Conservation (phyloP, 2,888 invertebrate genomes). For the Ophion ventricosus region DNA sequence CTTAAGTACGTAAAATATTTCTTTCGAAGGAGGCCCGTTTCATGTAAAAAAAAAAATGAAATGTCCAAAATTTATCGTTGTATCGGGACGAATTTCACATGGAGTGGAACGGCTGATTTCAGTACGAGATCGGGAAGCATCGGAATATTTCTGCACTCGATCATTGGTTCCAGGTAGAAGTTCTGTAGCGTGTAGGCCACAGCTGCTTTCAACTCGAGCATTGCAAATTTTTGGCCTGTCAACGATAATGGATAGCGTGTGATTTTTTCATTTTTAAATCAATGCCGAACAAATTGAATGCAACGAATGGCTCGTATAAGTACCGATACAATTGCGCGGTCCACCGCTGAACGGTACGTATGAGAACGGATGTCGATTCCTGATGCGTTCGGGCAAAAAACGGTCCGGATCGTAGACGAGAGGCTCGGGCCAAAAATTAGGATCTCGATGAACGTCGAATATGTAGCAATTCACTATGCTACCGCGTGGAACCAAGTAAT, state of each 20-base stretch:
- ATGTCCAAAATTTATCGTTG: slow-evolving; percentile 7
- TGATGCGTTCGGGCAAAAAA: slow-evolving; percentile 85
- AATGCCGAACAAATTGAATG: slow-evolving; percentile 82
- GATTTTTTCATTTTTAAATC: neutral
- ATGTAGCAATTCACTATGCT: slow-evolving; percentile 85
- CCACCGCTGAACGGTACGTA: slow-evolving; percentile 89
- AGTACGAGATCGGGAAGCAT: slow-evolving; percentile 62
- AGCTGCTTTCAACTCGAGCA: slow-evolving; percentile 68
- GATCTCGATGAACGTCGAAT: slow-evolving; percentile 87
- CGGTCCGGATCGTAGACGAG: slow-evolving; percentile 87
- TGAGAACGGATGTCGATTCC: slow-evolving; percentile 86
- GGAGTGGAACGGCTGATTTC: slow-evolving; percentile 35
- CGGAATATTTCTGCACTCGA: slow-evolving; percentile 28
- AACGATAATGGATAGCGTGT: slow-evolving; percentile 80
- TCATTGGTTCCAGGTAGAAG: slow-evolving; percentile 68
- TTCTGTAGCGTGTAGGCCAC: slow-evolving; percentile 65
- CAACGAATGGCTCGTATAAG: neutral
- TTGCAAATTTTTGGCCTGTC: slow-evolving; percentile 70
- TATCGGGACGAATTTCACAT: slow-evolving; percentile 60
- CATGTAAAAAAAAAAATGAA: too few relatives aligned
- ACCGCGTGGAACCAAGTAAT: slow-evolving; percentile 84
- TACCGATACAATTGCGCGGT: slow-evolving; percentile 88
- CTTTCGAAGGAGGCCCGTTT: neutral
- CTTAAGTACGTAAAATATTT: too few relatives aligned
- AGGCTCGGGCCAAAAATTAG: slow-evolving; percentile 87